Evolutionary conservation across 2,797 vertebrate species (phyloP).

Genomic region (Numenius phaeopus): DNA sequence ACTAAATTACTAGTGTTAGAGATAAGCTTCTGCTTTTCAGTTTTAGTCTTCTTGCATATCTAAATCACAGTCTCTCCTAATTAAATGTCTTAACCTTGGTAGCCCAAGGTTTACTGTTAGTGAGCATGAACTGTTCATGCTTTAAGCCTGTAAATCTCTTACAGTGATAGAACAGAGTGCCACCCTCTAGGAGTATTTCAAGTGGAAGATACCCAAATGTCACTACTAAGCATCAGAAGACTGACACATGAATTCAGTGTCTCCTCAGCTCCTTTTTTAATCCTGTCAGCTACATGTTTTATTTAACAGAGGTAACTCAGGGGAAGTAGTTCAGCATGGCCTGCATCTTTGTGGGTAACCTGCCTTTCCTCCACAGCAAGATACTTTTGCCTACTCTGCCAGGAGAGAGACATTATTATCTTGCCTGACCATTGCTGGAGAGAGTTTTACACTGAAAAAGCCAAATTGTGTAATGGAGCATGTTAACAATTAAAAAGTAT

Average conservation of each 20-base stretch:
- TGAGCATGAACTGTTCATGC: neutral
- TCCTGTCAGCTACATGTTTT: neutral
- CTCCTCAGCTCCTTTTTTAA: neutral
- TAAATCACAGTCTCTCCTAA: neutral
- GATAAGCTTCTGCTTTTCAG: slow-evolving; percentile 10
- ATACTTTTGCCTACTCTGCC: neutral
- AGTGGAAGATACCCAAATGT: neutral
- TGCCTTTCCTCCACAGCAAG: neutral
- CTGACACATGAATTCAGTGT: neutral
- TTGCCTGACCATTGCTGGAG: neutral
- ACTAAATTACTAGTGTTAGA: neutral
- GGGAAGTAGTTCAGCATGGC: neutral
- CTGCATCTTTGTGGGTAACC: neutral
- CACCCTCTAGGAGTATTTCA: neutral
- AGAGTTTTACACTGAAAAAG: neutral
- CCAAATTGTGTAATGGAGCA: neutral
- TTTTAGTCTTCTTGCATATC: neutral
- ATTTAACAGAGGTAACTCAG: neutral
- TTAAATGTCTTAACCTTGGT: neutral
- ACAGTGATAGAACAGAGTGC: neutral
- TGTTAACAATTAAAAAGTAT: neutral
- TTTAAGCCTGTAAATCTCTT: neutral
- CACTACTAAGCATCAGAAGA: neutral
- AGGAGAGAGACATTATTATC: neutral
- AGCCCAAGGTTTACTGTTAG: neutral